Evolutionary conservation across 2,113 vertebrate species (phyloP).

Genomic region (Xerus inauris): DNA sequence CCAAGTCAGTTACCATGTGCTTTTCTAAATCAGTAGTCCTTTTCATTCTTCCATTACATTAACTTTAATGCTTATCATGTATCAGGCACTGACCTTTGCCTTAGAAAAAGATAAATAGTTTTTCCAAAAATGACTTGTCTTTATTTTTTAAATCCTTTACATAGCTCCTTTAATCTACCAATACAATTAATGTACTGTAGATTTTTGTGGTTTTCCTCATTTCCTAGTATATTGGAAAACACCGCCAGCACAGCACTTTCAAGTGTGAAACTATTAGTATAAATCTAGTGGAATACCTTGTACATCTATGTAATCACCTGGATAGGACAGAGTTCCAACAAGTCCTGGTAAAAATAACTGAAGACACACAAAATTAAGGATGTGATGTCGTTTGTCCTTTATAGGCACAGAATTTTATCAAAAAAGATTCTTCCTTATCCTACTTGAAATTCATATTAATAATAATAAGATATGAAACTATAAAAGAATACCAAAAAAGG

Average conservation of each 20-base stretch:
- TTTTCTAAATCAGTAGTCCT: constrained; percentile 16
- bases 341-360: background rate
- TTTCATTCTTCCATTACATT: background rate
- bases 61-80: background rate
- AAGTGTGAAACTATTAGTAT: background rate
- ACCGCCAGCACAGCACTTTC: background rate
- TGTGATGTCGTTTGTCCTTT: background rate
- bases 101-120: background rate
- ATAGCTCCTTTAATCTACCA: background rate
- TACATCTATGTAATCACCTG: background rate
- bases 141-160: background rate
- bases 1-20: background rate
- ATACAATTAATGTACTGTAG: background rate
- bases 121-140: background rate
- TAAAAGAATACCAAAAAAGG: constrained; percentile 21
- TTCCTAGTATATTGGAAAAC: background rate
- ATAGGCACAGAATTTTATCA: background rate
- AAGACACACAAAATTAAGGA: background rate
- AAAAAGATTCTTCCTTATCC: background rate
- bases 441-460: background rate
- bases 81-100: background rate
- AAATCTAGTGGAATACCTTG: background rate
- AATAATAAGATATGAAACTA: background rate
- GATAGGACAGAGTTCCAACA: background rate
- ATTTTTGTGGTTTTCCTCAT: background rate